Conservation (phyloP, 2,113 vertebrate species). For the Neogale vison region DNA sequence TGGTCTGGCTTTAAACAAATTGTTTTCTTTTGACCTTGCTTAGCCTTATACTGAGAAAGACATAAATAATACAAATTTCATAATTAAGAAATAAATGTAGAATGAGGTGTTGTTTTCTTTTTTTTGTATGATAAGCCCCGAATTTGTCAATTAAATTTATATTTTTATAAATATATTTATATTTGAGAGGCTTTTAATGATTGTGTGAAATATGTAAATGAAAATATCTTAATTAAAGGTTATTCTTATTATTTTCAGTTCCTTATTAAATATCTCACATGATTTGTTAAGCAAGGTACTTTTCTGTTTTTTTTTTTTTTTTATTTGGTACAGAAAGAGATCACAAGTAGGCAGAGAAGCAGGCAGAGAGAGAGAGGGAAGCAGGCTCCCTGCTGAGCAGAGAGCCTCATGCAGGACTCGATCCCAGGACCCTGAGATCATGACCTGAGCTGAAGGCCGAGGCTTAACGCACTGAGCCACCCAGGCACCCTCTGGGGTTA, state of each 20-base stretch:
- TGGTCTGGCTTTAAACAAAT: not conserved
- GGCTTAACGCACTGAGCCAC: no score
- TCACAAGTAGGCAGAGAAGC: no score
- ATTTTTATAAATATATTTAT: not conserved
- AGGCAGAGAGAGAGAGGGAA: no score
- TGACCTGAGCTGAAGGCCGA: no score
- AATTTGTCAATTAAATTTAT: not conserved
- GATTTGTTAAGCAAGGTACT: not conserved
- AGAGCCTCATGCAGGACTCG: no score
- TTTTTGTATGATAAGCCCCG: not conserved
- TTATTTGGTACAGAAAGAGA: no score
- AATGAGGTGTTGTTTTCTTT: not conserved
- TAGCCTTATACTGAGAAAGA: not conserved
- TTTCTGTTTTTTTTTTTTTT: not conserved
- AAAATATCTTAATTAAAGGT: not conserved
- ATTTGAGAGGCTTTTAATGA: not conserved
- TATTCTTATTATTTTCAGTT: conserved; percentile 40
- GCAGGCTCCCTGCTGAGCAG: no score
- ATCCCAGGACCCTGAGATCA: no score
- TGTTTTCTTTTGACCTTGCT: not conserved
- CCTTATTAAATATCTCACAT: conserved; percentile 22
- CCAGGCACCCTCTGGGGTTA: not conserved
- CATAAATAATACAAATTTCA: not conserved
- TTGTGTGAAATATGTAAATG: not conserved
- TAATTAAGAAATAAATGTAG: conserved; percentile 48